Evolutionary conservation across 2,888 invertebrate genomes (phyloP), one percentile per base, ranked within the genome.

Genomic region (Hypomecis atomaria): DNA sequence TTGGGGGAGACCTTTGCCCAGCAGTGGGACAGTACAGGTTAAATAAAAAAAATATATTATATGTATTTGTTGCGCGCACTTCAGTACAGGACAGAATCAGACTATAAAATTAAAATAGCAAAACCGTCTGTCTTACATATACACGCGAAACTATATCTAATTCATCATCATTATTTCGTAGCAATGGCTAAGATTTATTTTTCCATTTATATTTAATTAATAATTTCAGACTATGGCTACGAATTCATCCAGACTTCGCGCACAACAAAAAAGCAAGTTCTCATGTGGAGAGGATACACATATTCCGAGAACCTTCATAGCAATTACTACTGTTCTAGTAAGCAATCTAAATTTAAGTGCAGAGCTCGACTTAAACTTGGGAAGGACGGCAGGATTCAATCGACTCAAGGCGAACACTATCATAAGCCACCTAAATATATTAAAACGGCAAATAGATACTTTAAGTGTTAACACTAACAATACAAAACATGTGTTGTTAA

Each of bases 281-380:
- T 70, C 3, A 57, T 67, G 62, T 48, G 65, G 52, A 53, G 33
- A 47, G 43, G 44, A 44, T 60, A 58, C 33, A 60, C 60, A 0
- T 67, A 60, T 34, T 66, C 55, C 0, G 42, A 56, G 8, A 13
- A 5, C 0, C 13, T 6, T 0, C 10, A n/a, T 36, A 8, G 11
- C 11, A 50, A 10, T 3, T 50, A 50, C 37, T 50, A 50, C 49
- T 50, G 49, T 13, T 50, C 49, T 0, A 50, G n/a, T 4, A 52
- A 23, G 33, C 10, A 62, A 7, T 43, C n/a, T 9, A 36, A 7
- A 44, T 48, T 3, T 4, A 34, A 5, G 4, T 67, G 67, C 13
- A 60, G 45, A 34, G 60, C 67, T 7, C 47, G 58, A 1, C 36
- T 64, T 5, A 67, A 61, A 38, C 34, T 67, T 10, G 60, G 23